Conservation (phyloP, 2,113 vertebrate species). For the Ailuropoda melanoleuca region DNA sequence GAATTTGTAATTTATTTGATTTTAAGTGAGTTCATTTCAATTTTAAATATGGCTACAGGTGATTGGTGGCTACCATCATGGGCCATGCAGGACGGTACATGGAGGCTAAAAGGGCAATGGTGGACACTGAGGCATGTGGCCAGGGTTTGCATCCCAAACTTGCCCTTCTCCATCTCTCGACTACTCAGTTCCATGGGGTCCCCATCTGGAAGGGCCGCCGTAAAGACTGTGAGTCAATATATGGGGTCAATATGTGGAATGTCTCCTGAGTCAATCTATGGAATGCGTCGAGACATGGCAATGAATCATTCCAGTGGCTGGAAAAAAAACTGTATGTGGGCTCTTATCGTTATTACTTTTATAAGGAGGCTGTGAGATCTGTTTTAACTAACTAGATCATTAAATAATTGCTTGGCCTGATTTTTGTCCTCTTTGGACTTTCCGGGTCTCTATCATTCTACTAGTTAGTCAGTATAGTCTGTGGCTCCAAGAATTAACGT, state of each 20-base stretch:
- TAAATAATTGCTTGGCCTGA: background rate
- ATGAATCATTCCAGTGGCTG: background rate
- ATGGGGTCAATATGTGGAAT: background rate
- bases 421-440: background rate
- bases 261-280: background rate
- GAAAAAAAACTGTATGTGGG: background rate
- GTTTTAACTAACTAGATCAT: background rate
- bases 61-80: background rate
- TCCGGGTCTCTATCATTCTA: background rate
- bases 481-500: background rate
- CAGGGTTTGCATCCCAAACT: background rate
- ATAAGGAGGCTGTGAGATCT: background rate
- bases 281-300: no score
- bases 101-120: no score
- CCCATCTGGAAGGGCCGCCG: background rate
- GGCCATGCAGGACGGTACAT: background rate
- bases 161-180: background rate
- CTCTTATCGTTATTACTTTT: background rate
- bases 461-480: background rate
- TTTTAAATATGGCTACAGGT: background rate
- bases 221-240: background rate
- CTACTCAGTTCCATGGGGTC: background rate
- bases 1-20: background rate
- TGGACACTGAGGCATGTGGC: rapidly evolving
- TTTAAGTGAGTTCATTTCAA: background rate